These are phyloP conservation scores for Sapajus apella DNA, from an alignment of 2,113 vertebrate species.

Conservation along the genomic window DNA sequence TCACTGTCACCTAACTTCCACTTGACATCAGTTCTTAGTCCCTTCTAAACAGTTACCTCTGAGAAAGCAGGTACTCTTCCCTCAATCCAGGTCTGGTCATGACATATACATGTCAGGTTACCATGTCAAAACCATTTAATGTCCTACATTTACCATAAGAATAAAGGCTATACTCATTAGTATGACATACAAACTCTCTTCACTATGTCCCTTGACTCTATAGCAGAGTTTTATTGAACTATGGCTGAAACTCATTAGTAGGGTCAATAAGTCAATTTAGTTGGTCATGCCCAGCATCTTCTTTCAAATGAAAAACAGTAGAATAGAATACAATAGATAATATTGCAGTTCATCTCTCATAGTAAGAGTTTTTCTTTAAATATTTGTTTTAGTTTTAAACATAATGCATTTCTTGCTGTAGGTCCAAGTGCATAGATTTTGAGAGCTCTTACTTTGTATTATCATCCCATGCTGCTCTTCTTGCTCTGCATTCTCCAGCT, in stretches of 20 bases:
- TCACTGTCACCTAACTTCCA: background rate
- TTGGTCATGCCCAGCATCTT: background rate
- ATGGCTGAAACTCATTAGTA: constrained; percentile 24
- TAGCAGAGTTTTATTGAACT: background rate
- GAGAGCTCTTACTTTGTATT: background rate
- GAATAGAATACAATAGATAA: background rate
- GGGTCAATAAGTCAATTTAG: constrained; percentile 35
- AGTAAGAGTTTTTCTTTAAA: background rate
- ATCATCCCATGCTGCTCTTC: background rate
- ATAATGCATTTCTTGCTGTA: background rate
- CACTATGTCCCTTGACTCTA: background rate
- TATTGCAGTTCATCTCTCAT: background rate
- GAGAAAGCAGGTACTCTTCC: background rate
- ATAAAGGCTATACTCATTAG: background rate
- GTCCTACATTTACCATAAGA: background rate
- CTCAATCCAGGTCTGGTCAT: background rate
- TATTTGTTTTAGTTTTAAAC: background rate
- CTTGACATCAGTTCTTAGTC: background rate
- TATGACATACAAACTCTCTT: background rate
- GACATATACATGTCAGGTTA: background rate
- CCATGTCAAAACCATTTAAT: background rate
- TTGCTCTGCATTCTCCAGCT: background rate
- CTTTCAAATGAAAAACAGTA: background rate
- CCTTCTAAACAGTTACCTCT: background rate
- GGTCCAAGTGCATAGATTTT: background rate